Conservation (phyloP, 2,797 vertebrate genomes). For the Acrossocheilus wenchowensis region DNA sequence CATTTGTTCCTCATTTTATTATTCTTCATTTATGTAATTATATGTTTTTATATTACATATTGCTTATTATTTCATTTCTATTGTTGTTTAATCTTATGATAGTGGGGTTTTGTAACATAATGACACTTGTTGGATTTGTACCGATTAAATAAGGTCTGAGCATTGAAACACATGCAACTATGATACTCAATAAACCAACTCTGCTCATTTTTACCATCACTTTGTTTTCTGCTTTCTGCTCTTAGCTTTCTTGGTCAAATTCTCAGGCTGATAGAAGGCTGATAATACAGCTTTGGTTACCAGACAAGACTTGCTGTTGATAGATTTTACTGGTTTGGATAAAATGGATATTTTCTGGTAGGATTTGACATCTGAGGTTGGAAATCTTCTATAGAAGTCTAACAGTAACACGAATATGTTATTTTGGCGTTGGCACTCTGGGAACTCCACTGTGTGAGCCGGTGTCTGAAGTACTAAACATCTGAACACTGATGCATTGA, state of each 20-base stretch:
- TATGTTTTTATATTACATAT: background rate
- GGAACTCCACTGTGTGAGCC: background rate
- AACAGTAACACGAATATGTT: no score
- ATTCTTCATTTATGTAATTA: background rate
- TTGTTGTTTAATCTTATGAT: background rate
- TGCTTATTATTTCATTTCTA: background rate
- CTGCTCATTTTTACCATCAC: background rate
- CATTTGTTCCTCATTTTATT: no score
- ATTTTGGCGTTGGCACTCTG: background rate
- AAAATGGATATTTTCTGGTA: no score
- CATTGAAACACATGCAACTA: background rate
- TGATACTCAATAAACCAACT: background rate
- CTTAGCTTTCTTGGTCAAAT: background rate
- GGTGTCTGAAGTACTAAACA: background rate
- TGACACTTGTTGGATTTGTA: background rate
- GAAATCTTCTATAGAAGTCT: no score
- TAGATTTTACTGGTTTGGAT: background rate
- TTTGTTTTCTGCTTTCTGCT: background rate
- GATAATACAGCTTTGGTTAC: background rate
- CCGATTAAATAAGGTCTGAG: background rate
- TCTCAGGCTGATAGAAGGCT: background rate
- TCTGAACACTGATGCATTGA: background rate
- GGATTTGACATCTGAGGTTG: no score
- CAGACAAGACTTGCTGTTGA: background rate
- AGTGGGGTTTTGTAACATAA: background rate